These are phyloP conservation scores for Clarias gariepinus DNA, from an alignment of 2,113 vertebrate genomes.

Conservation along the genomic window DNA sequence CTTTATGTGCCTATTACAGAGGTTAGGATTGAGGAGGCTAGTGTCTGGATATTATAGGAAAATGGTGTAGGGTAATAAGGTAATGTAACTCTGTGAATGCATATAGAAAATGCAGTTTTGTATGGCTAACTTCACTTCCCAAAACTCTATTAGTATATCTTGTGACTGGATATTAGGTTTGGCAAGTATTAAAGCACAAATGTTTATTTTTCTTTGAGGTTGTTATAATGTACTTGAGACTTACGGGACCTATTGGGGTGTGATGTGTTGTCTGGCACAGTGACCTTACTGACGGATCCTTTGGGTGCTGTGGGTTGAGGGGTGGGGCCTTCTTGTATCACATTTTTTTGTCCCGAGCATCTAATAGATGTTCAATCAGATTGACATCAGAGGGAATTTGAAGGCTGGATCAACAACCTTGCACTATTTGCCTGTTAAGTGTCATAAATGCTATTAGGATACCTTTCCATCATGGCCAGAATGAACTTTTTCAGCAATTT, in stretches of 20 bases:
- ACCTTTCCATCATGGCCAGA: too few species aligned
- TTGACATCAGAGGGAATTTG: too few species aligned
- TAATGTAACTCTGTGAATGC: not conserved
- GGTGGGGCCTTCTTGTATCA: too few species aligned
- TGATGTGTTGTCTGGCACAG: too few species aligned
- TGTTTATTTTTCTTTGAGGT: not conserved
- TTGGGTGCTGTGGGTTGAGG: too few species aligned
- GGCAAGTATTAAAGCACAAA: not conserved
- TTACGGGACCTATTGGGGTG: not conserved
- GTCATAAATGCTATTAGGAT: too few species aligned
- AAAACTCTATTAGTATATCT: not conserved
- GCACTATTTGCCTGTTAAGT: too few species aligned
- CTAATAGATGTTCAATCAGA: too few species aligned
- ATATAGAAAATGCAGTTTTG: not conserved
- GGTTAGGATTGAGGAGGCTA: not conserved
- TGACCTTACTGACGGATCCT: too few species aligned
- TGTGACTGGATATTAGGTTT: not conserved
- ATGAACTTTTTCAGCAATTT: too few species aligned
- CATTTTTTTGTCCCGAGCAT: too few species aligned
- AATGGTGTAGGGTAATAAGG: not conserved
- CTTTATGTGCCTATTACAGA: constrained; percentile 32
- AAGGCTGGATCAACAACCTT: too few species aligned
- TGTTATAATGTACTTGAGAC: not conserved
- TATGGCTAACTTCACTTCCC: not conserved
- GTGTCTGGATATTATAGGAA: not conserved